Conservation (phyloP, 2,113 vertebrate species). For the Dasyornis broadbenti region DNA sequence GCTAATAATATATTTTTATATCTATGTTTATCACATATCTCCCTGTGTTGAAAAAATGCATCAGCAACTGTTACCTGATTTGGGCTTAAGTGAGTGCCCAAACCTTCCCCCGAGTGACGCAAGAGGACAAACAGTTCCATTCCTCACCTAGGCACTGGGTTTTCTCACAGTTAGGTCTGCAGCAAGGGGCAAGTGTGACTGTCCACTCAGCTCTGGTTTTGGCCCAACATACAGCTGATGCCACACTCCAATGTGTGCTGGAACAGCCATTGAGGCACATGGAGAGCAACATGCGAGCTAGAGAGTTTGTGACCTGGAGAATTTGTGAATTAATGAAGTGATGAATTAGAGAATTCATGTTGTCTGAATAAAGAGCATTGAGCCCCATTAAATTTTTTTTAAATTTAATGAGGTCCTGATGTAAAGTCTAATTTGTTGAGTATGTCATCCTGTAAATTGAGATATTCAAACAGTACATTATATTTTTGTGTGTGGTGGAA, state of each 20-base stretch:
- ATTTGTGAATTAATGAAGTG: background rate
- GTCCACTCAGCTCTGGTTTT: background rate
- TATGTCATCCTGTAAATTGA: background rate
- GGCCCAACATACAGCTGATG: background rate
- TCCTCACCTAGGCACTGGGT: fast-evolving
- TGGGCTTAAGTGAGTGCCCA: background rate
- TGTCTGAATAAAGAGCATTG: background rate
- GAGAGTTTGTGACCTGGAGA: background rate
- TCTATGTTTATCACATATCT: background rate
- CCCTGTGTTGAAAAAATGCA: fast-evolving
- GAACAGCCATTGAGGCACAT: background rate
- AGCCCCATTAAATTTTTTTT: background rate
- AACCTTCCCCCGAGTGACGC: fast-evolving
- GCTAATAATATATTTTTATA: background rate
- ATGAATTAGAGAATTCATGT: background rate
- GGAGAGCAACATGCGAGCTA: fast-evolving
- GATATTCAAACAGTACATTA: background rate
- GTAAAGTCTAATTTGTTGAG: background rate
- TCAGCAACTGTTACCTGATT: background rate
- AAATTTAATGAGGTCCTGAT: background rate
- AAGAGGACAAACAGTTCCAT: background rate
- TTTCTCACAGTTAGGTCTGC: background rate
- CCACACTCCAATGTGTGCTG: fast-evolving
- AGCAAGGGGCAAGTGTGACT: background rate
- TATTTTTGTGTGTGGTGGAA: background rate